A percentile compares a stretch with the other conserved stretches of the same genome.
phyloP scores from a whole-genome alignment of 2,797 vertebrate genomes.

The Xenops minutus region DNA sequence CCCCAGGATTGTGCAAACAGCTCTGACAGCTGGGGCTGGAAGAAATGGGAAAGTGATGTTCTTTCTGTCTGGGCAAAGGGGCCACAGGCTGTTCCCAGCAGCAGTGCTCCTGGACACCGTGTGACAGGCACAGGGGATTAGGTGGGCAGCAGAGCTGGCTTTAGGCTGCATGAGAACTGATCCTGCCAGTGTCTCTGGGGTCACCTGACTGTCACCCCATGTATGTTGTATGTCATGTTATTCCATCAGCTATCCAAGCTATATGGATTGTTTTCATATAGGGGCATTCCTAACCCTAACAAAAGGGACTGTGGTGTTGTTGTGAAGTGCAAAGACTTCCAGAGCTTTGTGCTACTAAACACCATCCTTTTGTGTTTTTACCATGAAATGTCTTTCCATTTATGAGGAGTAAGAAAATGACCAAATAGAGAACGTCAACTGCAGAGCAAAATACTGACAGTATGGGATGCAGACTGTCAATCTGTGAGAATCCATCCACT shows the following conservation, averaged over 20 bases:
- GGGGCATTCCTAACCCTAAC: background rate
- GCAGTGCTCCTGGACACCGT: background rate
- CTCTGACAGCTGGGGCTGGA: background rate
- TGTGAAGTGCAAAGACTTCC: background rate
- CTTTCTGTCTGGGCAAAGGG: background rate
- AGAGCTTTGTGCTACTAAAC: background rate
- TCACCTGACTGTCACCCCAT: background rate
- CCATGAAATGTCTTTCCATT: background rate
- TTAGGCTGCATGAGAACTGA: background rate
- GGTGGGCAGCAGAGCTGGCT: background rate
- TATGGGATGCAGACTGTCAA: background rate
- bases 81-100: background rate
- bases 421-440: background rate
- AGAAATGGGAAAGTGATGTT: accelerated
- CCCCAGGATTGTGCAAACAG: background rate
- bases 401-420: background rate
- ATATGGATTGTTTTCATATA: background rate
- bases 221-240: accelerated
- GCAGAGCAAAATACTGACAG: background rate
- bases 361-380: background rate
- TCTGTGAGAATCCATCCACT: background rate
- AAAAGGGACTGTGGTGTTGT: background rate
- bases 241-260: background rate
- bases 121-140: background rate
- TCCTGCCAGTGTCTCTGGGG: background rate